Evolutionary conservation across 2,113 vertebrate genomes (phyloP), one percentile per base, ranked within the genome.

Genomic region (Callospermophilus lateralis): DNA sequence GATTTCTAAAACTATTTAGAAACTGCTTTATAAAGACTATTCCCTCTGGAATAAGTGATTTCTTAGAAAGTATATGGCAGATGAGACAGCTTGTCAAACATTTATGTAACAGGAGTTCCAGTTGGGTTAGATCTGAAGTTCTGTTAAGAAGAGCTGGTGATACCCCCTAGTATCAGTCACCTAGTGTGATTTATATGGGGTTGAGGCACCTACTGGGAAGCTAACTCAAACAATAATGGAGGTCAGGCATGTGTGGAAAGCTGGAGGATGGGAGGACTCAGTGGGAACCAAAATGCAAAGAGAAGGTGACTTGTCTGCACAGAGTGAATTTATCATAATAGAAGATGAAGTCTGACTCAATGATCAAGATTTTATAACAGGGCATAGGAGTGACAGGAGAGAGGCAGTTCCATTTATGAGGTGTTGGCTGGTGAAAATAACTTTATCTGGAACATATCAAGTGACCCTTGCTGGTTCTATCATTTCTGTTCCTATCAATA

Each of bases 1-100:
- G 39, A 81, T 94, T 92, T 95, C 55, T 93, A 87, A 76, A 94
- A 84, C 30, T 78, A 76, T 87, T 95, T 80, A 34, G 16, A 80
- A 80, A 32, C 17, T 22, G 32, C 8, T 55, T 37, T 37, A 37
- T 42, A 37, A 73, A 97, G 76, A 32, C 9, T n/a, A 30, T 48
- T 63, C 26, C 8, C 13, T 19, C 48, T 28, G 11, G 51, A 32
- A 32, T 68, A 61, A 63, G 2, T 92, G 73, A 84, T 93, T 89
- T 89, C 42, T 97, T 8, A 72, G 37, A 84, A 83, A 58, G 45
- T 94, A 12, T 73, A 42, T 84, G 42, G 15, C 51, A 89, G 89
- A 48, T 79, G 70, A 84, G 19, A n/a, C 13, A 37, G 53, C 78
- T 81, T 90, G 67, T 84, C 22, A 80, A 90, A 84, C 9, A 24